phyloP scores from a whole-genome alignment of 2,888 invertebrate genomes.

The Chorisops tibialis region DNA sequence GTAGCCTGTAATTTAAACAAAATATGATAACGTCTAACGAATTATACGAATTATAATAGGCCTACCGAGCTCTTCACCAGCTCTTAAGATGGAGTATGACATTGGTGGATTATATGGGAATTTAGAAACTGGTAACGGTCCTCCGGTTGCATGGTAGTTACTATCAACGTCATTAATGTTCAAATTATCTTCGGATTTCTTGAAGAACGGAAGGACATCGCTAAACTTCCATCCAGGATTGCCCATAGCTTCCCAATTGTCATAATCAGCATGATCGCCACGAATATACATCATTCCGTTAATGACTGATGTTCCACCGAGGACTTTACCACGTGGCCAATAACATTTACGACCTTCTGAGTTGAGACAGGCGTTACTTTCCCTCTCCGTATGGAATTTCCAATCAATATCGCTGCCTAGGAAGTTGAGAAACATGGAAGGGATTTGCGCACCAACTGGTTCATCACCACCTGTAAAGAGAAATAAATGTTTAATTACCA shows the following conservation, averaged over 20 bases:
- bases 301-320: slow-evolving; percentile 89
- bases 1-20: slow-evolving; percentile 57
- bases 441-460: slow-evolving; percentile 83
- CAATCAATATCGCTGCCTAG: slow-evolving; percentile 84
- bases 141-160: slow-evolving; percentile 74
- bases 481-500: too few relatives aligned
- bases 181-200: slow-evolving; percentile 81
- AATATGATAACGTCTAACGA: neutral
- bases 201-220: slow-evolving; percentile 85
- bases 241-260: slow-evolving; percentile 81
- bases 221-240: slow-evolving; percentile 87
- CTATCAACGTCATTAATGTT: slow-evolving; percentile 67
- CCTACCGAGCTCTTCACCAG: slow-evolving; percentile 71
- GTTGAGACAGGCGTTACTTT: slow-evolving; percentile 70
- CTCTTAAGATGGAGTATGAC: slow-evolving; percentile 72
- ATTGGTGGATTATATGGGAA: slow-evolving; percentile 85
- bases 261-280: slow-evolving; percentile 82
- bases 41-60: neutral
- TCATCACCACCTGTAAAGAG: slow-evolving; percentile 67
- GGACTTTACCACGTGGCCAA: slow-evolving; percentile 83
- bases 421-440: slow-evolving; percentile 86
- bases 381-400: slow-evolving; percentile 82
- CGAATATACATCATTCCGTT: slow-evolving; percentile 97
- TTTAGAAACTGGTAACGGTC: slow-evolving; percentile 72
- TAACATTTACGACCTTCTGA: slow-evolving; percentile 69